Conservation (phyloP, 2,797 vertebrate species). For the Tiaroga cobitis region DNA sequence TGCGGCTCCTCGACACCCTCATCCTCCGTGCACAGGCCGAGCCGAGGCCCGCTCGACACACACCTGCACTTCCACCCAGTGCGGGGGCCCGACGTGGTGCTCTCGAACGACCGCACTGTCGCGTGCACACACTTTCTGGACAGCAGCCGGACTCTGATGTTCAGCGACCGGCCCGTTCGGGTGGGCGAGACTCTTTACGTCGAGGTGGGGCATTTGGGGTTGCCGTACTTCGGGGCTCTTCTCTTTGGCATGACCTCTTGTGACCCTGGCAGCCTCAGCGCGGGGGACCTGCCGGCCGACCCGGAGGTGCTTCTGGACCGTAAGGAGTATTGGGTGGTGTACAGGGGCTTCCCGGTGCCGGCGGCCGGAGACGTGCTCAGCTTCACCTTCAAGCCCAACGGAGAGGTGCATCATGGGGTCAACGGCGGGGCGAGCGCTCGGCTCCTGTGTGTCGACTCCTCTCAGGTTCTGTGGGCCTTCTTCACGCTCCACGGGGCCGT, state of each 20-base stretch:
- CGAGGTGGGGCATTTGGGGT: slow-evolving; percentile 90
- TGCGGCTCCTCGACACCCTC: slow-evolving; percentile 66
- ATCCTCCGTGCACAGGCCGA: slow-evolving; percentile 46
- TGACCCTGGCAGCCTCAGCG: slow-evolving; percentile 89
- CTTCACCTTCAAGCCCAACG: slow-evolving; percentile 88
- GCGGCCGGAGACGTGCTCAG: slow-evolving; percentile 91
- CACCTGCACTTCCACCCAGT: slow-evolving; percentile 94
- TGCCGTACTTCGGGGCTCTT: slow-evolving; percentile 90
- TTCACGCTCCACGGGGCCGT: slow-evolving; percentile 93
- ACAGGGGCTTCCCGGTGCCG: slow-evolving; percentile 87
- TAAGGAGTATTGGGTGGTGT: slow-evolving; percentile 98
- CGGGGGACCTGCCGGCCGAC: slow-evolving; percentile 90
- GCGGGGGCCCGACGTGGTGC: slow-evolving; percentile 88
- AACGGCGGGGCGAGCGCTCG: slow-evolving; percentile 89
- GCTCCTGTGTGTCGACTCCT: slow-evolving; percentile 94
- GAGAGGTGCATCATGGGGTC: slow-evolving; percentile 93
- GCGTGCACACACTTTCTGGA: slow-evolving; percentile 93
- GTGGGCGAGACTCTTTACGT: slow-evolving; percentile 91
- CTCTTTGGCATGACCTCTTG: slow-evolving; percentile 96
- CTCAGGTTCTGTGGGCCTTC: slow-evolving; percentile 95
- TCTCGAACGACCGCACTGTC: slow-evolving; percentile 90
- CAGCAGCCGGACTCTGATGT: slow-evolving; percentile 92
- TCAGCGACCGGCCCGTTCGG: slow-evolving; percentile 92
- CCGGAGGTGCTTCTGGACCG: slow-evolving; percentile 94
- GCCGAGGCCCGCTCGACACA: slow-evolving; percentile 82